Conservation (phyloP, 2,113 vertebrate genomes). For the Istiophorus platypterus region DNA sequence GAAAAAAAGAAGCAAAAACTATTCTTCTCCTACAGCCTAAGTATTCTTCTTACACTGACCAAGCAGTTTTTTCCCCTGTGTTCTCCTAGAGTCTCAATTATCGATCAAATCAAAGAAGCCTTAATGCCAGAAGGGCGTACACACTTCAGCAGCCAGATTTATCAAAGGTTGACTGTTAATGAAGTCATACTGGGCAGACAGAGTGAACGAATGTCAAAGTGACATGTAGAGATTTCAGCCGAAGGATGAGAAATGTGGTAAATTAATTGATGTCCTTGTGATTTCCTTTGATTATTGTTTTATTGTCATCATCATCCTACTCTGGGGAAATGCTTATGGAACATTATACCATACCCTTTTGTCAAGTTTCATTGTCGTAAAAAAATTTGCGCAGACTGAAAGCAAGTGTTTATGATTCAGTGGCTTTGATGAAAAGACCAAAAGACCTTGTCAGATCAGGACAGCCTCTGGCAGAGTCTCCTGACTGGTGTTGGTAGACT, state of each 20-base stretch:
- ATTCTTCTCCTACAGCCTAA: not conserved
- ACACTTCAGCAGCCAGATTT: constrained; percentile 50
- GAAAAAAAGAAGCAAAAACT: not conserved
- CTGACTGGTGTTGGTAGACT: constrained; percentile 53
- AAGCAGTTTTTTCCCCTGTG: not conserved
- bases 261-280: constrained; percentile 40
- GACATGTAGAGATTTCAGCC: constrained; percentile 36
- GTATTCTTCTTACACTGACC: constrained; percentile 15
- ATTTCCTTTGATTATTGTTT: constrained; percentile 49
- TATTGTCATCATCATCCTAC: constrained; percentile 11
- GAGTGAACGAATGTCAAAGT: constrained; percentile 41
- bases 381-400: constrained; percentile 18
- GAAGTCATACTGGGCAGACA: constrained; percentile 47
- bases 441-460: constrained; percentile 64
- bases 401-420: constrained; percentile 41
- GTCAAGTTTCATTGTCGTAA: not conserved
- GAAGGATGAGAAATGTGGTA: constrained; percentile 6
- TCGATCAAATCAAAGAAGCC: constrained; percentile 47
- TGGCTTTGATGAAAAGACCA: constrained; percentile 42
- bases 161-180: constrained; percentile 60
- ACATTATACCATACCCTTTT: not conserved
- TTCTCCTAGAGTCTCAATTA: constrained; percentile 45
- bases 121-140: constrained; percentile 55
- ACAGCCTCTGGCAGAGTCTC: constrained; percentile 60
- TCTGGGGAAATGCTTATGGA: not conserved